phyloP scores from a whole-genome alignment of 2,797 vertebrate species.

The Cottoperca gobio region DNA sequence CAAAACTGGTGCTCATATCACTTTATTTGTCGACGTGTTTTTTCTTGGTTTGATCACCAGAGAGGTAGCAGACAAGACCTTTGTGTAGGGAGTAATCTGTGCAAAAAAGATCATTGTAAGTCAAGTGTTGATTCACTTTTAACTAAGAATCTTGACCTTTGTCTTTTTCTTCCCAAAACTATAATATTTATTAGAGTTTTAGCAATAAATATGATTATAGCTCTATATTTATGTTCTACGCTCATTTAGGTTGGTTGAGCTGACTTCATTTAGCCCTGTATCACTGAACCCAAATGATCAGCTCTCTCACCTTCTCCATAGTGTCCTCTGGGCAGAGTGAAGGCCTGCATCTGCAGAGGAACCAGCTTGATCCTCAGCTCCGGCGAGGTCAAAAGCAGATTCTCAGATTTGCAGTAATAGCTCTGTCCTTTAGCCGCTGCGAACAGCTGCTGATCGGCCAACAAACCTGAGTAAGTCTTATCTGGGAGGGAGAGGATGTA shows the following conservation, averaged over 20 bases:
- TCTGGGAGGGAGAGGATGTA: slow-evolving; percentile 69
- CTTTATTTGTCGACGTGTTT: background rate
- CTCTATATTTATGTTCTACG: background rate
- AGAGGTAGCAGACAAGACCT: background rate
- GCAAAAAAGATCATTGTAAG: background rate
- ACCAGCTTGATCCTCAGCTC: slow-evolving; percentile 82
- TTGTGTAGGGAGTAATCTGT: background rate
- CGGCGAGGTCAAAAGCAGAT: slow-evolving; percentile 72
- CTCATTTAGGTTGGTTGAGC: background rate
- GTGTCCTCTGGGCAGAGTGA: slow-evolving; percentile 73
- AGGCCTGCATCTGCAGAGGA: slow-evolving; percentile 89
- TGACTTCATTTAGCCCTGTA: background rate
- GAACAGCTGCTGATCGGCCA: slow-evolving; percentile 80
- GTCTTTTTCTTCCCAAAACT: background rate
- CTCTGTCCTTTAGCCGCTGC: slow-evolving; percentile 75
- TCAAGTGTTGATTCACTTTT: background rate
- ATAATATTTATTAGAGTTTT: background rate
- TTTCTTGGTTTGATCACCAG: background rate
- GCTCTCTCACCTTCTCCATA: slow-evolving; percentile 87
- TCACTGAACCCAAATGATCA: background rate
- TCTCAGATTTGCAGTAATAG: slow-evolving; percentile 87
- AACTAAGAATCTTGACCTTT: background rate
- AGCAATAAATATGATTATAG: background rate
- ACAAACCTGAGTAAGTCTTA: slow-evolving; percentile 72
- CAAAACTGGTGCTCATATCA: background rate